phyloP scores from a whole-genome alignment of 2,797 vertebrate genomes.

The Okamejei kenojei region DNA sequence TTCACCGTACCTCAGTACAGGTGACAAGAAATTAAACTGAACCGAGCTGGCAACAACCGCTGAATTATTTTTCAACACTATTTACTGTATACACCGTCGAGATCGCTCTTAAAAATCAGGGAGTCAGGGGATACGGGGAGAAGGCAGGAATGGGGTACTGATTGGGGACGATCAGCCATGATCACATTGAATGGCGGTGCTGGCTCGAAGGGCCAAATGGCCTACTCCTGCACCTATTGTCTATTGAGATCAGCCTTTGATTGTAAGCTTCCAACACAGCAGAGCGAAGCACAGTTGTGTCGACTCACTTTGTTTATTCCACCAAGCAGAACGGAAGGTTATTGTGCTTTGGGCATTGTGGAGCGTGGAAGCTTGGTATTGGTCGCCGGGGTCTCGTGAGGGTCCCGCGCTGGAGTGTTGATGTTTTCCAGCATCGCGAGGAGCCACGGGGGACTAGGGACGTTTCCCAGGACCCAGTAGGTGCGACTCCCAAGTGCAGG shows the following conservation, averaged over 20 bases:
- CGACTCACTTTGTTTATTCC: neutral
- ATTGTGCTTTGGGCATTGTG: neutral
- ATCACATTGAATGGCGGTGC: no score
- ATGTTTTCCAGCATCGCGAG: neutral
- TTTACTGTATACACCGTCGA: neutral
- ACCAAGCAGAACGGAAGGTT: neutral
- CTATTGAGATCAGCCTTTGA: neutral
- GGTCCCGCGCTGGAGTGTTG: neutral
- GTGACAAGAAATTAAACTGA: no score
- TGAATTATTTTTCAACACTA: neutral
- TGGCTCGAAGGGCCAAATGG: no score
- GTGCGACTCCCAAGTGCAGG: neutral
- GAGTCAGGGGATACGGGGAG: no score
- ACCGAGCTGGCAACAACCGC: neutral
- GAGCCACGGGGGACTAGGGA: neutral
- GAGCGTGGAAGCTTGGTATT: slow-evolving; percentile 7
- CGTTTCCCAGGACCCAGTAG: neutral
- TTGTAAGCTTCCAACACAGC: neutral
- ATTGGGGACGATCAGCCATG: no score
- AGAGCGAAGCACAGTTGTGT: neutral
- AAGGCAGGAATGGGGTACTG: no score
- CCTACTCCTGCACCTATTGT: no score
- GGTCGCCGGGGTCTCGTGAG: neutral
- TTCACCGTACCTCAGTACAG: no score
- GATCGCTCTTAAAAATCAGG: neutral